Conservation (phyloP, 2,797 vertebrate genomes). For the Artibeus lituratus region DNA sequence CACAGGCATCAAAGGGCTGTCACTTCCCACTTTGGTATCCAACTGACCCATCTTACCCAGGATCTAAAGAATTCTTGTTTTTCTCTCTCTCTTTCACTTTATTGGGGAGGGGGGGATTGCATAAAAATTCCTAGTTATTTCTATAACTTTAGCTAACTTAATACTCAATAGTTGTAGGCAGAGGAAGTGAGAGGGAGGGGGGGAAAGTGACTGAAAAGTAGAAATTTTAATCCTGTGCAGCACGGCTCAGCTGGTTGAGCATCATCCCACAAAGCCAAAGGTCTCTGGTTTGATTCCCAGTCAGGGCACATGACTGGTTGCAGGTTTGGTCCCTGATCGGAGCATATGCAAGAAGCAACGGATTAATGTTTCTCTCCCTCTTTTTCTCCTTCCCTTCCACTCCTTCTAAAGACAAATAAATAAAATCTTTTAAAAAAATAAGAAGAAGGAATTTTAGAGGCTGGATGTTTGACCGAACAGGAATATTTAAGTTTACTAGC, state of each 20-base stretch:
- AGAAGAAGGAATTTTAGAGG: neutral
- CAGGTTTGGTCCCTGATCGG: neutral
- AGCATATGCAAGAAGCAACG: neutral
- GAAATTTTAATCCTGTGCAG: neutral
- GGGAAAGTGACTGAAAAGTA: neutral
- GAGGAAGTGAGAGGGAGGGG: neutral
- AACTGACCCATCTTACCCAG: neutral
- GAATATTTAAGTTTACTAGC: neutral
- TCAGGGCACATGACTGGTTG: neutral
- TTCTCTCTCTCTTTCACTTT: neutral
- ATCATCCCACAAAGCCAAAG: neutral
- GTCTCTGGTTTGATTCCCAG: neutral
- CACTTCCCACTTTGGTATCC: neutral
- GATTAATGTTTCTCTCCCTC: neutral
- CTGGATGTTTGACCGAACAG: neutral
- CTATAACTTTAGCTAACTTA: neutral
- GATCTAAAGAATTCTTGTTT: neutral
- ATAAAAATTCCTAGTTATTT: neutral
- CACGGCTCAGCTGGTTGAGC: neutral
- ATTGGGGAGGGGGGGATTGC: neutral
- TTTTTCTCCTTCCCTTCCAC: neutral
- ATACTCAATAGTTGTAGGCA: neutral
- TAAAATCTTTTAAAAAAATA: neutral
- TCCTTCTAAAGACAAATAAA: neutral
- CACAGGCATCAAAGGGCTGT: neutral